phyloP scores from a whole-genome alignment of 35 echinoderm and acorn worm genomes.

The Chiridota heheva region DNA sequence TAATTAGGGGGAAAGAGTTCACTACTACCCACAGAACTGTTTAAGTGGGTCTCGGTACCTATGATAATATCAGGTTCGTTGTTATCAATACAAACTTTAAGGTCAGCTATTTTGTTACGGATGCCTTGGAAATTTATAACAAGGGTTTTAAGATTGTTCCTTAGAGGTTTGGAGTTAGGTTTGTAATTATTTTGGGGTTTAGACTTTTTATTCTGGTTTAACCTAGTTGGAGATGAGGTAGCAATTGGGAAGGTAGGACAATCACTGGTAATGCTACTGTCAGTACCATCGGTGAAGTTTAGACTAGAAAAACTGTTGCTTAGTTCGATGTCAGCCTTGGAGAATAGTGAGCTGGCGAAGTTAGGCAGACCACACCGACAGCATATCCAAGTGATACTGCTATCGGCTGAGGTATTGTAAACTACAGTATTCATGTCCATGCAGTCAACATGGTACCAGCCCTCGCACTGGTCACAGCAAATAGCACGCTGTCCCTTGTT shows the following conservation, averaged over 20 bases:
- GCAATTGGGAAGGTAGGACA: too few species aligned
- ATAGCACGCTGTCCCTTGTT: slow-evolving; percentile 10
- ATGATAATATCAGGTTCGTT: slow-evolving; percentile 51
- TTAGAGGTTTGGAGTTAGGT: neutral
- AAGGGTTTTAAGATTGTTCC: slow-evolving; percentile 1
- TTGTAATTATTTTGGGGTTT: too few species aligned
- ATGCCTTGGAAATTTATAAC: slow-evolving; percentile 54
- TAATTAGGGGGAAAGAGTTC: slow-evolving; percentile 29
- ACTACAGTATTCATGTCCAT: slow-evolving; percentile 7
- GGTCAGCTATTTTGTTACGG: slow-evolving; percentile 25
- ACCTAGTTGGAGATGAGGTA: too few species aligned
- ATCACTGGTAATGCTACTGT: too few species aligned
- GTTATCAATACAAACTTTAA: slow-evolving; percentile 23
- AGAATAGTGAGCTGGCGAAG: too few species aligned
- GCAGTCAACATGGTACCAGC: slow-evolving; percentile 42
- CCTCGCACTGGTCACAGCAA: slow-evolving; percentile 28
- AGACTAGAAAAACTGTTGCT: too few species aligned
- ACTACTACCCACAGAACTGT: slow-evolving; percentile 17
- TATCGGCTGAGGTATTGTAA: neutral
- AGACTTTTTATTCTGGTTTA: too few species aligned
- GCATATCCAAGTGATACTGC: slow-evolving; percentile 13
- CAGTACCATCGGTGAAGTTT: too few species aligned
- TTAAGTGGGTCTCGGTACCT: slow-evolving; percentile 38
- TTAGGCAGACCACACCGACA: slow-evolving; percentile 24
- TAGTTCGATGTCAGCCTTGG: too few species aligned